These are phyloP conservation scores for Pelecanus crispus DNA, from an alignment of 2,113 vertebrate species.

Conservation along the genomic window DNA sequence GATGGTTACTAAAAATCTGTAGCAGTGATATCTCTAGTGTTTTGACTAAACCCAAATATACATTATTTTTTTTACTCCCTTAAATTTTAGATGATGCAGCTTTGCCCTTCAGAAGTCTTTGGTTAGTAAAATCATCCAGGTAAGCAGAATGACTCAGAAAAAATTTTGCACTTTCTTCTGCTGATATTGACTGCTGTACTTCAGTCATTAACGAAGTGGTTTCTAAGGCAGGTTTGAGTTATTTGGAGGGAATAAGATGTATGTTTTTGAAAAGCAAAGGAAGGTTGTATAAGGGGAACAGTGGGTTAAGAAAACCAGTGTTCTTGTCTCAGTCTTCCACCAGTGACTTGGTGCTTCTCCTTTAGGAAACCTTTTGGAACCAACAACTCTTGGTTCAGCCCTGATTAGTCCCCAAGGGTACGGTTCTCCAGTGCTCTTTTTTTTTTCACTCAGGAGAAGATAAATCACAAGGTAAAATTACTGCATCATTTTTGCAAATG, in stretches of 20 bases:
- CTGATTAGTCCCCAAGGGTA: neutral
- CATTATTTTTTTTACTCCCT: neutral
- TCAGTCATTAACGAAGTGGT: neutral
- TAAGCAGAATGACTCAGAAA: neutral
- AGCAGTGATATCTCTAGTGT: neutral
- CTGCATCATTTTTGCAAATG: neutral
- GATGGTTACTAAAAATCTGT: neutral
- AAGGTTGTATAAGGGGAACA: neutral
- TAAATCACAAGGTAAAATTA: neutral
- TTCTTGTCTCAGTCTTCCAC: neutral
- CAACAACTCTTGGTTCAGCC: neutral
- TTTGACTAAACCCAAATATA: neutral
- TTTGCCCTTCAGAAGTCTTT: neutral
- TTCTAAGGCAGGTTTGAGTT: neutral
- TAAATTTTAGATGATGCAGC: neutral
- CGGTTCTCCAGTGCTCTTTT: neutral
- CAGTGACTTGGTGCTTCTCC: neutral
- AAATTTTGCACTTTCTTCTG: neutral
- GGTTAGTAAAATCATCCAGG: neutral
- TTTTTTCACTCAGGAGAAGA: neutral
- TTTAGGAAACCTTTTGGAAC: neutral
- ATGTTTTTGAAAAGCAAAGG: neutral
- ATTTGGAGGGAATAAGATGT: neutral
- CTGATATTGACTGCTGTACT: neutral
- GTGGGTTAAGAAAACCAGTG: neutral